Base-by-base conservation (phyloP, 2,797 vertebrate genomes). In the Podargus strigoides region DNA sequence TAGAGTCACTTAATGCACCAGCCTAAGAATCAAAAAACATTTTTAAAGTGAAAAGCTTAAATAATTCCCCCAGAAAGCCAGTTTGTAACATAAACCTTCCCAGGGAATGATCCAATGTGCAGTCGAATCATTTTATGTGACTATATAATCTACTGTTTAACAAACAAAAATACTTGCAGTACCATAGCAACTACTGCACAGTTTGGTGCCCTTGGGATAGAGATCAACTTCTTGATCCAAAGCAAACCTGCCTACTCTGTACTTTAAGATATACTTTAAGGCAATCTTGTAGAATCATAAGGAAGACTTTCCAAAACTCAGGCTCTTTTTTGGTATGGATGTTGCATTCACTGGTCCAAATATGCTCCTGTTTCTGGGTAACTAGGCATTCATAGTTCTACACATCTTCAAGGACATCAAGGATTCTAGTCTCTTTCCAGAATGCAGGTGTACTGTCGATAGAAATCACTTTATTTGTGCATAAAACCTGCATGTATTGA, bases 131-230 rank as follows among this genome's bases (percentile, higher is more conserved):
- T 83, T 94, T 96, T 95, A 94, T 94, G 93, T 80, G 94, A 93
- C 92, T 91, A 52, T 93, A 96, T 96, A 95, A 97, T 96, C 94
- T 94, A 91, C 90, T 95, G 90, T 92, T 94, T 95, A 95, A 94
- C 94, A 96, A 96, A 97, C 95, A 96, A 85, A 96, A 97, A 94
- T 94, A 96, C 93, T 95, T 85, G 60, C 87, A 94, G 77, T 85
- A 77, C 87, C 97, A 97, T 96, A 96, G 97, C 97, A 97, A 97
- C 97, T 95, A 85, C 93, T 93, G 92, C 89, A 85, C 26, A 50
- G 74, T 84, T 84, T 37, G 17, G 59, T 94, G 76, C 90, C 89
- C 70, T 3, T 93, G 87, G 92, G 92, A 80, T 47, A 49, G 44
- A 75, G 78, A 90, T 53, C 90, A 87, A 59, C 88, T 86, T 73